phyloP scores from a whole-genome alignment of 2,888 invertebrate species.

The Meta bourneti region DNA sequence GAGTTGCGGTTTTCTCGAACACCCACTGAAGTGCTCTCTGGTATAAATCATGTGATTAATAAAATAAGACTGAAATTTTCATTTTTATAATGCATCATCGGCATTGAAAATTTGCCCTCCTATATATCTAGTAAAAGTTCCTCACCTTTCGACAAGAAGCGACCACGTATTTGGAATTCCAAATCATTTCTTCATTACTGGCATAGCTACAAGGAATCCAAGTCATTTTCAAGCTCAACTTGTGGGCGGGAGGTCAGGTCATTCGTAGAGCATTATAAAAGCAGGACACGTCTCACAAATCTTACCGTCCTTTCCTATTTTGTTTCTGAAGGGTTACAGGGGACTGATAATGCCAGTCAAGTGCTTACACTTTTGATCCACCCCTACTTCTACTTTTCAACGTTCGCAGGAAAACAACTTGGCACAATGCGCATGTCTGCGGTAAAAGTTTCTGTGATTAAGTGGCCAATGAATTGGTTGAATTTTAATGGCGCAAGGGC shows the following conservation, averaged over 20 bases:
- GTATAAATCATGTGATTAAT: slow-evolving; percentile 32
- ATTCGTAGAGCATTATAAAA: slow-evolving; percentile 46
- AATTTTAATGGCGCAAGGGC: no score
- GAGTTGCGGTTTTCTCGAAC: slow-evolving; percentile 9
- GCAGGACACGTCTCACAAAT: slow-evolving; percentile 53
- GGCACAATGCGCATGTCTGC: no score
- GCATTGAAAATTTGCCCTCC: slow-evolving; percentile 45
- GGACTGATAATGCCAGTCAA: slow-evolving; percentile 49
- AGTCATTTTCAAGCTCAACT: slow-evolving; percentile 69
- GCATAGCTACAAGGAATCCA: slow-evolving; percentile 51
- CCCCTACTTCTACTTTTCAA: not conserved
- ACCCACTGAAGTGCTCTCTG: not conserved
- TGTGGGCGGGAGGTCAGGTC: slow-evolving; percentile 72
- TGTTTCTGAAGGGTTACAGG: slow-evolving; percentile 42
- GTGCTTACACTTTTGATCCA: not conserved
- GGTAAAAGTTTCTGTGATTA: no score
- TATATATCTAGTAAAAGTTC: slow-evolving; percentile 54
- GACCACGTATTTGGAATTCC: slow-evolving; percentile 66
- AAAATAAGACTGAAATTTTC: slow-evolving; percentile 34
- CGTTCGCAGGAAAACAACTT: not conserved
- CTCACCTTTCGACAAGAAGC: slow-evolving; percentile 54
- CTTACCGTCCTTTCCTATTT: slow-evolving; percentile 34
- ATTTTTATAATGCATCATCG: slow-evolving; percentile 8
- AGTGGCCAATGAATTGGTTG: no score
- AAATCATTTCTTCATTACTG: slow-evolving; percentile 54